Conservation (phyloP, 2,797 vertebrate genomes). For the Borostomias antarcticus region DNA sequence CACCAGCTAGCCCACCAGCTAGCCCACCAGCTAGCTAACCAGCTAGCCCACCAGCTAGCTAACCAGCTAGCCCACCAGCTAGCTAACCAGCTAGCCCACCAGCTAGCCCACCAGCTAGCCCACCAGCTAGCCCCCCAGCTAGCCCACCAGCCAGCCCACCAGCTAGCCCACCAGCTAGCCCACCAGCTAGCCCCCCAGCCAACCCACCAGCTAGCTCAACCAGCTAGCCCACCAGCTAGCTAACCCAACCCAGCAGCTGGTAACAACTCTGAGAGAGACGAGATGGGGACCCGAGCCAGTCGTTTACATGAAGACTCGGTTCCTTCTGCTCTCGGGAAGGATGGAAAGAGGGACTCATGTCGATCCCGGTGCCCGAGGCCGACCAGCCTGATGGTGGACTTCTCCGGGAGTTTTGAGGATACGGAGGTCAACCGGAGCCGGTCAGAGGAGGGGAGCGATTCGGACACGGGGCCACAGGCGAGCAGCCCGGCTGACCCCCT, state of each 20-base stretch:
- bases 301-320: constrained; percentile 77
- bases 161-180: constrained; percentile 28
- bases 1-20: no score
- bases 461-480: constrained; percentile 74
- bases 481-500: constrained; percentile 74
- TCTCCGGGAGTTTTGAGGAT: constrained; percentile 79
- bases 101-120: constrained; percentile 16
- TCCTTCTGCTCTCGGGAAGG: constrained; percentile 71
- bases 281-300: constrained; percentile 80
- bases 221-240: no score
- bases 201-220: no score
- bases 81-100: constrained; percentile 36
- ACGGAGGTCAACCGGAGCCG: constrained; percentile 75
- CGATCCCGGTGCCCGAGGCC: constrained; percentile 73
- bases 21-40: neutral
- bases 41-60: constrained; percentile 18
- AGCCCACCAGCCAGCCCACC: constrained; percentile 23
- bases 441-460: constrained; percentile 80
- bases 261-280: constrained; percentile 14
- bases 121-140: constrained; percentile 24
- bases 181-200: no score
- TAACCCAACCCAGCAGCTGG: neutral
- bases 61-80: constrained; percentile 23
- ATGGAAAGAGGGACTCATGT: constrained; percentile 74
- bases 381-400: constrained; percentile 78